Percentiles rank a stretch among this genome's conserved stretches.
These are phyloP conservation scores for Cryptocheilus praepositus DNA, from an alignment of 2,888 invertebrate genomes.

Conservation along the genomic window DNA sequence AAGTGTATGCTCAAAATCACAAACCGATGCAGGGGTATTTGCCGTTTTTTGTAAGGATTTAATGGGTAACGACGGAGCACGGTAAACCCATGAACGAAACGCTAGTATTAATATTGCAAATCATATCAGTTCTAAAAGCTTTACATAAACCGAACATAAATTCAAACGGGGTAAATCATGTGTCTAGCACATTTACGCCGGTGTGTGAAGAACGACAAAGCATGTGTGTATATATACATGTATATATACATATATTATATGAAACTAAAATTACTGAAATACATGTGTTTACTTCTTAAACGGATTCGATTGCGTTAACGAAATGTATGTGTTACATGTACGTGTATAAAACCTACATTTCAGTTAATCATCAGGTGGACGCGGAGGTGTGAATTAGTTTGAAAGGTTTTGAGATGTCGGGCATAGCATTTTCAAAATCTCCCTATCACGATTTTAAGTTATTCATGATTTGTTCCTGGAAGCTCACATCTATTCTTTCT, in stretches of 20 bases:
- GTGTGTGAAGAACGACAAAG: slow-evolving; percentile 22
- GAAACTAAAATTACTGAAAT: background rate
- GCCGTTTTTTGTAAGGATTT: slow-evolving; percentile 36
- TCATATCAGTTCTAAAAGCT: slow-evolving; percentile 36
- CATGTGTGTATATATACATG: slow-evolving; percentile 23
- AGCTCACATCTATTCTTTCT: too few relatives aligned
- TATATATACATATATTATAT: slow-evolving; percentile 26
- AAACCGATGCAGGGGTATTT: slow-evolving; percentile 27
- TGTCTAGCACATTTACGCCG: slow-evolving; percentile 3
- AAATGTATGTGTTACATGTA: background rate
- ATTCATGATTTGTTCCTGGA: too few relatives aligned
- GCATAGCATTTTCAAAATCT: too few relatives aligned
- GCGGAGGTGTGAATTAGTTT: too few relatives aligned
- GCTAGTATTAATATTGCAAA: slow-evolving; percentile 20
- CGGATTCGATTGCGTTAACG: background rate
- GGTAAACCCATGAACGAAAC: slow-evolving; percentile 13
- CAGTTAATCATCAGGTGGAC: too few relatives aligned
- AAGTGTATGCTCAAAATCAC: slow-evolving; percentile 45
- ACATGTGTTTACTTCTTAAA: background rate
- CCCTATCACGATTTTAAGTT: too few relatives aligned
- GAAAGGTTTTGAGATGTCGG: too few relatives aligned
- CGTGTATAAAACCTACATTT: too few relatives aligned
- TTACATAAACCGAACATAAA: slow-evolving; percentile 13
- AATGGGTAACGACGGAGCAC: slow-evolving; percentile 14
- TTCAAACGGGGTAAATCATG: slow-evolving; percentile 20